Conservation (phyloP, 2,888 invertebrate genomes). For the Micoletzkya japonica region DNA sequence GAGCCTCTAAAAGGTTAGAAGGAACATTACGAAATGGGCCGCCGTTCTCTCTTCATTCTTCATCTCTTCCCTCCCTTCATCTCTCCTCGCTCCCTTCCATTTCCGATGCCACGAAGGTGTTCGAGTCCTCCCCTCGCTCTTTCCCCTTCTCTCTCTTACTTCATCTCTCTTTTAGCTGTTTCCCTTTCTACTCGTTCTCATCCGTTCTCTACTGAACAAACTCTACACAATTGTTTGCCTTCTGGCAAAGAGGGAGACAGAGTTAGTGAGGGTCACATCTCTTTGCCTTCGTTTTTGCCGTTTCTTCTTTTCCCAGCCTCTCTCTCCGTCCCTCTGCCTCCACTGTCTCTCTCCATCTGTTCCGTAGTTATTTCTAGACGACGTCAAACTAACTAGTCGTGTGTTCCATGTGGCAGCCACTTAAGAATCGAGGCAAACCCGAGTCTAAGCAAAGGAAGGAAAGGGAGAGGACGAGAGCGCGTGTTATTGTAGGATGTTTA, state of each 20-base stretch:
- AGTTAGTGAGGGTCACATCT: not conserved
- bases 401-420: not conserved
- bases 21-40: too few species aligned
- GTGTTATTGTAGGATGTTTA: not conserved
- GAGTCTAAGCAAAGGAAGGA: not conserved
- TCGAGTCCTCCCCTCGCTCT: not conserved
- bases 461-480: not conserved
- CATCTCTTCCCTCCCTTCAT: not conserved
- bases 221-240: constrained; percentile 1
- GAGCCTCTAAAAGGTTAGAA: too few species aligned
- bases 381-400: constrained; percentile 4
- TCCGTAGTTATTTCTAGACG: too few species aligned
- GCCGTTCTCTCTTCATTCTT: too few species aligned
- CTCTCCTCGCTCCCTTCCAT: not conserved
- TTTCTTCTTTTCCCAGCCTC: not conserved
- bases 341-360: not conserved
- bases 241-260: not conserved
- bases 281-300: not conserved
- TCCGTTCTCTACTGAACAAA: constrained; percentile 1
- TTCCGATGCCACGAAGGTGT: not conserved
- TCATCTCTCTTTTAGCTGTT: not conserved
- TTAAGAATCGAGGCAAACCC: not conserved
- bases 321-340: not conserved
- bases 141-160: constrained; percentile 9
- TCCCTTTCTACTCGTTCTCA: not conserved